Percentiles rank a stretch among this genome's conserved stretches.
Evolutionary conservation across 2,113 vertebrate species (phyloP).

Genomic region (Saiga tatarica): DNA sequence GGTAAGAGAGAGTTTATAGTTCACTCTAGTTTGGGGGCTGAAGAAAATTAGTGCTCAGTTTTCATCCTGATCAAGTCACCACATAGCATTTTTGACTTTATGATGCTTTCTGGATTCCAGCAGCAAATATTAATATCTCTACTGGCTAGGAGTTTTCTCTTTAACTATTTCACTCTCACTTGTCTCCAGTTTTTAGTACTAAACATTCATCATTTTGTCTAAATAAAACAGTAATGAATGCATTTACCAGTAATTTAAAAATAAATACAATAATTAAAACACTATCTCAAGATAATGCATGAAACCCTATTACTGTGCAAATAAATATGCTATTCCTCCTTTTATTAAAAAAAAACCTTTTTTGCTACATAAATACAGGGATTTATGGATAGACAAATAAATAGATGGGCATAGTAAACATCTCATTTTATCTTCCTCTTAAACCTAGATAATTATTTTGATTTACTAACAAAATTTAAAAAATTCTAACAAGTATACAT

Average conservation of each 20-base stretch:
- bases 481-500: background rate
- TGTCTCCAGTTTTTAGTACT: background rate
- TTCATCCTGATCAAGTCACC: background rate
- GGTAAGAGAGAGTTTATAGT: background rate
- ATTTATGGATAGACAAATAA: background rate
- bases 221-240: background rate
- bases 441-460: background rate
- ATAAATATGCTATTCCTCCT: background rate
- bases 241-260: background rate
- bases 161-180: background rate
- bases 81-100: accelerated
- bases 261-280: background rate
- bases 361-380: background rate
- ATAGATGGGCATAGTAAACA: background rate
- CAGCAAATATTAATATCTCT: background rate
- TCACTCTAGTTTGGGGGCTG: background rate
- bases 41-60: background rate
- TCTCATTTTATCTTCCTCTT: background rate
- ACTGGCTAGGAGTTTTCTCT: too few species aligned
- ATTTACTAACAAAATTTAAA: background rate
- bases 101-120: background rate
- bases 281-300: background rate
- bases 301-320: background rate
- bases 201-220: background rate
- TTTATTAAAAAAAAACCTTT: background rate